Evolutionary conservation across 2,113 vertebrate genomes (phyloP).

Genomic region (Megaptera novaeangliae): DNA sequence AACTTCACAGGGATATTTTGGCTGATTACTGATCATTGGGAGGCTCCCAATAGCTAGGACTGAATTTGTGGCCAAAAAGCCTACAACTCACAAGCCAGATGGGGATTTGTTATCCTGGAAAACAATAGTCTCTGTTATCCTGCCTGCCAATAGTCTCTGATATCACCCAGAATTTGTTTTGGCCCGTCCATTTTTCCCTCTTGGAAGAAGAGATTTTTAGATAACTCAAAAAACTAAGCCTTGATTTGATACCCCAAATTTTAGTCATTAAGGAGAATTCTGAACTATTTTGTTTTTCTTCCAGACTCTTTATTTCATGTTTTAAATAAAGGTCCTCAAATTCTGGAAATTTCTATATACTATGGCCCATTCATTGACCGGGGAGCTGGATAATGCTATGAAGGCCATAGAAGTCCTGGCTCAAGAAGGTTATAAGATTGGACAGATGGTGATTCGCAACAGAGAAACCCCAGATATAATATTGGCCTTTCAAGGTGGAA

Average conservation of each 20-base stretch:
- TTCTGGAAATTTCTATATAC: not conserved
- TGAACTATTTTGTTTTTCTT: not conserved
- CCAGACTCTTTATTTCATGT: not conserved
- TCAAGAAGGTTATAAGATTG: not conserved
- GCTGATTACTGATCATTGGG: not conserved
- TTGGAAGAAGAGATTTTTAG: constrained; percentile 1
- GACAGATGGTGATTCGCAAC: not conserved
- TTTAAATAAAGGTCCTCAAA: not conserved
- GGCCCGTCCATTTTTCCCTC: not conserved
- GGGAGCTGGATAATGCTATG: not conserved
- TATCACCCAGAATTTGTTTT: not conserved
- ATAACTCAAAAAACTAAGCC: not conserved
- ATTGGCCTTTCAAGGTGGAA: not conserved
- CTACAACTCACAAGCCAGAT: not conserved
- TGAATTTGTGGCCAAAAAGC: not conserved
- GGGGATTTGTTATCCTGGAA: not conserved
- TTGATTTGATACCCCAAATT: not conserved
- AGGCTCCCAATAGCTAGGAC: not conserved
- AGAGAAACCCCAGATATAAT: not conserved
- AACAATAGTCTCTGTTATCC: not conserved
- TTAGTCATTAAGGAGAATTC: not conserved
- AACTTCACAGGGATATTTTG: not conserved
- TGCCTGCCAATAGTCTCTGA: not conserved
- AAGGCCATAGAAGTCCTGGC: not conserved
- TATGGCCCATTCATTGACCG: not conserved